Evolutionary conservation across 2,797 vertebrate genomes (phyloP), one percentile per base, ranked within the genome.

Genomic region (Gadopsis marmoratus): DNA sequence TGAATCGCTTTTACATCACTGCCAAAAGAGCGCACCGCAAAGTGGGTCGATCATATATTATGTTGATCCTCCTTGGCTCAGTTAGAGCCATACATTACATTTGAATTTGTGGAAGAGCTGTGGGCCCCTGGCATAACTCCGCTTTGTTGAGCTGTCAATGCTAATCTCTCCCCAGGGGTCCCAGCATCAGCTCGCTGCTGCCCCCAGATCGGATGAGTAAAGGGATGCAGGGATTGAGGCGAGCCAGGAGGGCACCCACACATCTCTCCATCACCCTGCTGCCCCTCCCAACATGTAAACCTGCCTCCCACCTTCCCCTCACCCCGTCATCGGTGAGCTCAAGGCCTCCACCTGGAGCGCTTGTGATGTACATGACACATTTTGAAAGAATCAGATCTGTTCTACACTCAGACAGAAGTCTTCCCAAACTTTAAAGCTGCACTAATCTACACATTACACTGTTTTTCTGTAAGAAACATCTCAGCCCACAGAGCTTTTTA

Each of bases 41-140:
- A 94, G 91, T 92, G 93, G 93, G 94, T 91, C 91, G 92, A 92
- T 94, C 90, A 88, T 93, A 93, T 93, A 92, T 93, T 90, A 91
- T 85, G 92, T 82, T 92, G 92, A 94, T 94, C 93, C 86, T 92
- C 86, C 83, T 89, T 92, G 92, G 89, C 90, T 78, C 87, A 69
- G 85, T 90, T 78, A 64, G 76, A 92, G 88, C 90, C 86, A 82
- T 92, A 92, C 92, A 90, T 93, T 92, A 93, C 91, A 88, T 92
- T 84, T 89, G 92, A 92, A 92, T 93, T 88, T 92, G 93, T 91
- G 48, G 85, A 90, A 85, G 84, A 89, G 89, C 88, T 53, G 82
- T 84, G 84, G 84, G 88, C 81, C 82, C 54, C 74, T 51, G 88
- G 89, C 86, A 88, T 93, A 79, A 88, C 84, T 93, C 91, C 89